phyloP scores from a whole-genome alignment of 1,140 invertebrate species.

The Pteromalus puparum region DNA sequence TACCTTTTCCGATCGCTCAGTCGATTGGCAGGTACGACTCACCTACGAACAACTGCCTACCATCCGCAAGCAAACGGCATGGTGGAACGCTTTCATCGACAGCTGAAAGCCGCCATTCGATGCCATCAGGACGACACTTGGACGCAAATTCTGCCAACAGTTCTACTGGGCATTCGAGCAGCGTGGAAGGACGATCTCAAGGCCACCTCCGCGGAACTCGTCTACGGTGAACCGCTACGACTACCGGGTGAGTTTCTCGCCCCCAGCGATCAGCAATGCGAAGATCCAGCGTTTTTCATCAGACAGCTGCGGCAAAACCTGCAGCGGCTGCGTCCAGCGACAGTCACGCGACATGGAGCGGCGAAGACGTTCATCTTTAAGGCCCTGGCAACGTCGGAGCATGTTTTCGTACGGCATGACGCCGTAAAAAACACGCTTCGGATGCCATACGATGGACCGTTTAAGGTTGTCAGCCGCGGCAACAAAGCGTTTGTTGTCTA shows the following conservation, averaged over 20 bases:
- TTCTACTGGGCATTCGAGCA: background rate
- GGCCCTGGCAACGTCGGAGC: constrained; percentile 46
- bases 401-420: constrained; percentile 57
- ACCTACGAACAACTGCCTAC: constrained; percentile 62
- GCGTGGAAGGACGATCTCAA: constrained; percentile 16
- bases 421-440: too few species aligned
- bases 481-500: constrained; percentile 60
- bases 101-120: constrained; percentile 53
- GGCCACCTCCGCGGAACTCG: background rate
- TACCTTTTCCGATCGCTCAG: constrained; percentile 56
- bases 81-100: constrained; percentile 57
- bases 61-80: constrained; percentile 62
- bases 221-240: background rate
- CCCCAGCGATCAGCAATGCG: background rate
- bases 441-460: constrained; percentile 69
- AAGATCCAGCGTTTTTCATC: background rate
- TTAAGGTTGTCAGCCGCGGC: constrained; percentile 58
- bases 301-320: too few species aligned
- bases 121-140: constrained; percentile 22
- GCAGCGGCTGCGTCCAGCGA: too few species aligned
- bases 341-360: constrained; percentile 23
- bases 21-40: constrained; percentile 54
- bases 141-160: background rate
- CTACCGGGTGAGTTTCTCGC: background rate
- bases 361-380: constrained; percentile 51